Evolutionary conservation across 2,113 vertebrate species (phyloP).

Genomic region (Varanus salvator): DNA sequence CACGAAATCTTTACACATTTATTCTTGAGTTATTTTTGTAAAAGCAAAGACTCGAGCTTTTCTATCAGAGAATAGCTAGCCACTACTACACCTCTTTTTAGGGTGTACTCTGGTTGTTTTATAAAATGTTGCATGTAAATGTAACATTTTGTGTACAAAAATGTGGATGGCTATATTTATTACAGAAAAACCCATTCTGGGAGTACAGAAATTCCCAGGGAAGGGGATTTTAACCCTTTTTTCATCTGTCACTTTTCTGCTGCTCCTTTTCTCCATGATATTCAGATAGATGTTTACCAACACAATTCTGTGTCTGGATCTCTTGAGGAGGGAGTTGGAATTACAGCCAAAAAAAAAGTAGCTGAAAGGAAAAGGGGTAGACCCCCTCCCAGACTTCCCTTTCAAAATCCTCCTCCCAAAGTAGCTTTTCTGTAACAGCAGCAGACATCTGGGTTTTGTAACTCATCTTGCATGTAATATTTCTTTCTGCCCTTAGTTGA

Average conservation of each 20-base stretch:
- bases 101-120: background rate
- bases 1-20: slow-evolving; percentile 15
- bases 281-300: background rate
- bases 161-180: background rate
- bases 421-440: background rate
- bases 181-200: background rate
- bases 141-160: background rate
- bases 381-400: background rate
- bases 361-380: background rate
- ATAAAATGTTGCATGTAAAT: background rate
- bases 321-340: background rate
- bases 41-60: slow-evolving; percentile 16
- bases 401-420: background rate
- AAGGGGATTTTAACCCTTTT: too few relatives aligned
- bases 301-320: background rate
- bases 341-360: background rate
- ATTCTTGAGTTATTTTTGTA: slow-evolving; percentile 46
- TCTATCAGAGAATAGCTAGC: background rate
- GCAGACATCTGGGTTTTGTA: background rate
- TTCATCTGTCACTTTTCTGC: background rate
- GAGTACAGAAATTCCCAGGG: background rate
- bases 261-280: background rate
- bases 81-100: background rate
- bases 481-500: background rate
- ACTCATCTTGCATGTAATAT: background rate